phyloP scores from a whole-genome alignment of 2,888 invertebrate species.

The Ennomos fuscantarius region DNA sequence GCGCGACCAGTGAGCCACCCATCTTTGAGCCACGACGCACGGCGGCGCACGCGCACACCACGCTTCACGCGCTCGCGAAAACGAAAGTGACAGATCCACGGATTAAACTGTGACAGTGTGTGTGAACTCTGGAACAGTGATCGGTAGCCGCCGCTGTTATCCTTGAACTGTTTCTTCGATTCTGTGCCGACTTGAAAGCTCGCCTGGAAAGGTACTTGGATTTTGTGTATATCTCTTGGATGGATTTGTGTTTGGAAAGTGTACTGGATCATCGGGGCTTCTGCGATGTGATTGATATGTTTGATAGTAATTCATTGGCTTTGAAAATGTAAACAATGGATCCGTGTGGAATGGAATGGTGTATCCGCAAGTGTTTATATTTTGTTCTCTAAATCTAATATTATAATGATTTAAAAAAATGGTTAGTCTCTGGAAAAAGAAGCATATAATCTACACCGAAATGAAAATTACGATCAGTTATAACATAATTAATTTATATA shows the following conservation, averaged over 20 bases:
- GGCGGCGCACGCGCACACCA: conserved; percentile 52
- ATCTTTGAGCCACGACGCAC: conserved; percentile 56
- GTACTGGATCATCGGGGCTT: conserved; percentile 16
- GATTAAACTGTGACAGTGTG: conserved; percentile 73
- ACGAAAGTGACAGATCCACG: conserved; percentile 72
- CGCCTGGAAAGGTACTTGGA: conserved; percentile 75
- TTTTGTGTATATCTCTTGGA: conserved; percentile 54
- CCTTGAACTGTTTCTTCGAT: conserved; percentile 75
- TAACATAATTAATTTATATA: too few species aligned
- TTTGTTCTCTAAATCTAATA: too few species aligned
- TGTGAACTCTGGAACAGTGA: conserved; percentile 80
- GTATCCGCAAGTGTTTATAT: conserved; percentile 11
- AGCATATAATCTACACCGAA: too few species aligned
- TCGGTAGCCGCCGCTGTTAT: conserved; percentile 78
- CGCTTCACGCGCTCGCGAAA: conserved; percentile 59
- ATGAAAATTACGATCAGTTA: too few species aligned
- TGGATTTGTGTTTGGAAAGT: conserved; percentile 32
- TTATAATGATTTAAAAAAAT: too few species aligned
- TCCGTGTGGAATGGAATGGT: too few species aligned
- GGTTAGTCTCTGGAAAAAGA: too few species aligned
- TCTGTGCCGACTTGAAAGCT: conserved; percentile 56
- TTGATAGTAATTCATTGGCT: conserved; percentile 2
- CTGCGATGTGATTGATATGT: conserved; percentile 8
- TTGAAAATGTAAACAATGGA: conserved; percentile 6
- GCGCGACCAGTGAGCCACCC: conserved; percentile 75